A percentile compares a stretch with the other conserved stretches of the same genome.
Conservation (phyloP, 2,797 vertebrate genomes). For the Sebastes aleutianus region DNA sequence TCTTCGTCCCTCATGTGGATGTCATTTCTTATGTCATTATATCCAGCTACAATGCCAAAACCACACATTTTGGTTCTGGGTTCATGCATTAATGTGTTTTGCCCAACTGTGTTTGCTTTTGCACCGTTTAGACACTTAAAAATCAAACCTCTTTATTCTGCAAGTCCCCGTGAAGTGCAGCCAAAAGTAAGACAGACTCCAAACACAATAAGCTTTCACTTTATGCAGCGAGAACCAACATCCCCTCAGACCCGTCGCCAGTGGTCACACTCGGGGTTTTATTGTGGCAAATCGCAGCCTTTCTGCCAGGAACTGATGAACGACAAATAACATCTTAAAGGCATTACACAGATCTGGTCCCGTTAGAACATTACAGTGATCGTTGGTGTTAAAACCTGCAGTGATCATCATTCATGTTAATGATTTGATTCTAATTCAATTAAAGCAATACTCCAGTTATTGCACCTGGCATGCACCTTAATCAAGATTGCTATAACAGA, state of each 20-base stretch:
- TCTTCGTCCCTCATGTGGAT: conserved; percentile 9
- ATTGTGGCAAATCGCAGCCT: neutral
- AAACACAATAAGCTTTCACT: conserved; percentile 34
- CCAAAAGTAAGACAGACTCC: conserved; percentile 18
- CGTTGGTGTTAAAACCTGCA: neutral
- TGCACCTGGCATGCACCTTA: neutral
- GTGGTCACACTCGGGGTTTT: neutral
- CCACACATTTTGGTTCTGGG: conserved; percentile 1
- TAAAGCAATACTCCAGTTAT: neutral
- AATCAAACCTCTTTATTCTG: conserved; percentile 28
- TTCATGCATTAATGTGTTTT: conserved; percentile 13
- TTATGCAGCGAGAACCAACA: neutral
- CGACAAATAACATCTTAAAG: neutral
- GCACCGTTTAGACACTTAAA: neutral
- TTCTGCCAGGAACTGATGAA: neutral
- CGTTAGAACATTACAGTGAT: neutral
- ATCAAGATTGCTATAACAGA: neutral
- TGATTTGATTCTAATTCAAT: neutral
- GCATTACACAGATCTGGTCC: neutral
- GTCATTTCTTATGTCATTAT: neutral
- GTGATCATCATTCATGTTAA: neutral
- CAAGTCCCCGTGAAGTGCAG: neutral
- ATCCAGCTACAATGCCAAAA: neutral
- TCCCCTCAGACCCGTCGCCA: neutral
- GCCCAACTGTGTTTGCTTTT: conserved; percentile 32